Base-by-base conservation (phyloP, 2,113 vertebrate genomes). In the Uropsilus gracilis region DNA sequence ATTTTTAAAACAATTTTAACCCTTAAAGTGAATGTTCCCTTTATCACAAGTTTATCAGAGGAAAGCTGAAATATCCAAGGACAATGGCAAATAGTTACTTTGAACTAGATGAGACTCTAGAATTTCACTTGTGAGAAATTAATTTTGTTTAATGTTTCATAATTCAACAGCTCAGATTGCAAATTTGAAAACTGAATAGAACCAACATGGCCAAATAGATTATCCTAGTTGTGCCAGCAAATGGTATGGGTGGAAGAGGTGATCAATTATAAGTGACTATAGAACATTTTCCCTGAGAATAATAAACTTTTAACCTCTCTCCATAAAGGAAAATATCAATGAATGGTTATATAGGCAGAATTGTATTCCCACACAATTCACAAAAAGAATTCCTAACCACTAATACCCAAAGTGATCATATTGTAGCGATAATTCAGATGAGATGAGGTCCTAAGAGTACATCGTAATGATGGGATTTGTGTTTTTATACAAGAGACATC, bases 391-490 rank as follows among this genome's bases (percentile, higher is more conserved):
- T 39, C 13, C 46, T 26, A 89, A 85, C 10, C 8, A 3, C 24
- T 44, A 59, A 37, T 2, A 0, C 14, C 5, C 6, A 14, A 13
- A 4, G 0, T 24, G 12, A 1, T 11, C 18, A 1, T 2, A 37
- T 82, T 46, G 37, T 26, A 24, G 18, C 42, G 5, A 78, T 1
- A 22, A 46, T 44, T 57, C 73, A 34, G 5, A 39, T 72, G 37
- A 61, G 18, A n/a, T 50, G 39, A 89, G 37, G 6, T 76, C 24
- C 5, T 32, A 61, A 30, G 2, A 44, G 14, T 42, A 8, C 1
- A 10, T 6, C 5, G 3, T 77, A 26, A 10, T 16, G 1, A 59
- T 64, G 16, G 2, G 4, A 48, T 48, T 24, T n/a, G 7, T 72
- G 17, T 3, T 57, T 4, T 59, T 61, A 30, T 6, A 34, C 24